Base-by-base conservation (phyloP, 1,140 invertebrate genomes). In the Calycopis cecrops region DNA sequence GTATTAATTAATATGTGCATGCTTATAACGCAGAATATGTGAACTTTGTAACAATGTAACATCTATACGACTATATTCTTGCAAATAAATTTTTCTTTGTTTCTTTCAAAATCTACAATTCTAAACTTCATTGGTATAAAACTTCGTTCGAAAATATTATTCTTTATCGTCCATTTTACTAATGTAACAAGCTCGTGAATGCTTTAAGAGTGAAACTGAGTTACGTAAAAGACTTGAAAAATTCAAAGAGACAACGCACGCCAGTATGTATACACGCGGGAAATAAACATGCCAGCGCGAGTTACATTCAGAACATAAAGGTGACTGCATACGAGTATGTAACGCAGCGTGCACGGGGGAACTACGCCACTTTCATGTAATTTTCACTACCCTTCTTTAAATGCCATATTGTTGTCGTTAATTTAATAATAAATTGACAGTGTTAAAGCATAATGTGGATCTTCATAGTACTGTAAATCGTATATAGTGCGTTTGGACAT, bases 201-300 rank as follows among this genome's bases (percentile, higher is more conserved):
- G 40, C 40, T 14, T 16, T 44, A 16, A 44, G 35, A 35, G 49
- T 12, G 8, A 14, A 17, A 10, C 18, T 35, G 35, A 40, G 35
- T 21, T 57, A 57, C 47, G 21, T 48, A 49, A 54, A 44, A 54
- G 38, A 16, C 14, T 47, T 61, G 55, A 61, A 61, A 66, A 57
- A 70, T 72, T 70, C 69, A 69, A 72, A 67, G 65, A 64, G 71
- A 71, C 70, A 63, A 58, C 63, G 54, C 59, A 67, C 49, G 60
- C 56, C 52, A 55, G 53, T 55, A 57, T 65, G 65, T 71, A 74
- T 70, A 67, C 74, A 55, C 67, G 21, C 55, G 69, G 71, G 71
- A 74, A 77, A 77, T 74, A 69, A 71, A 74, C 65, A 71, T 64
- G 67, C 72, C 69, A 61, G 63, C 59, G 59, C 61, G 58, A 37